phyloP scores from a whole-genome alignment of 2,113 vertebrate genomes.

The Serinus canaria region DNA sequence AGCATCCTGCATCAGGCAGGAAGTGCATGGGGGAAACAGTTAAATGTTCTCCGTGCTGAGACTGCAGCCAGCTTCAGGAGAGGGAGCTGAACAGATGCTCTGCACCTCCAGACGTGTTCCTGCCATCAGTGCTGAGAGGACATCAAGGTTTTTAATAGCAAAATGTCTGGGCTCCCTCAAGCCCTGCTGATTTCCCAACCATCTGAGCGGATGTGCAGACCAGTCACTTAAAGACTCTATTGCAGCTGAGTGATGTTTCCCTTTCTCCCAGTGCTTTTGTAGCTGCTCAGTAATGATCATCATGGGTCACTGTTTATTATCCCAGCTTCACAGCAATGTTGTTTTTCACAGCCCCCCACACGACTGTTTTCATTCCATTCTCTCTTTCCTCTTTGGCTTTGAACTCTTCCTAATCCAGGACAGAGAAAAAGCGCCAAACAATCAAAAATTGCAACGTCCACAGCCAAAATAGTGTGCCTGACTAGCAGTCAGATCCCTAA shows the following conservation, averaged over 20 bases:
- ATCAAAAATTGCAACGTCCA: not conserved
- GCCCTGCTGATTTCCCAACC: not conserved
- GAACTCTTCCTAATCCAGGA: not conserved
- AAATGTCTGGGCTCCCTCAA: not conserved
- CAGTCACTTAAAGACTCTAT: not conserved
- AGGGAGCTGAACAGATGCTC: not conserved
- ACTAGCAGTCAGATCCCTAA: not conserved
- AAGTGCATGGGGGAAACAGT: slow-evolving; percentile 14
- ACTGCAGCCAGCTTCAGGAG: not conserved
- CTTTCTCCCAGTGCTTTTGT: slow-evolving; percentile 1
- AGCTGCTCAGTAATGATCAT: not conserved
- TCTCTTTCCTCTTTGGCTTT: not conserved
- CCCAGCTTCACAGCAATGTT: slow-evolving; percentile 19
- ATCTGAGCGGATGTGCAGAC: slow-evolving; percentile 1
- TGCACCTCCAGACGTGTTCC: not conserved
- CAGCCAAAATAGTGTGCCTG: not conserved
- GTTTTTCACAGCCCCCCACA: slow-evolving; percentile 19
- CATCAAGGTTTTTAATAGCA: not conserved
- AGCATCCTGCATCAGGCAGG: slow-evolving; percentile 47
- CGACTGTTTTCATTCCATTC: slow-evolving; percentile 42
- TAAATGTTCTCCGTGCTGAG: not conserved
- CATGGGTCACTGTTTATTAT: slow-evolving; percentile 49
- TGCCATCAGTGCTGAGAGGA: not conserved
- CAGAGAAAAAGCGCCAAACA: not conserved
- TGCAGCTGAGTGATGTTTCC: not conserved